Percentiles rank a stretch among this genome's conserved stretches.
phyloP scores from a whole-genome alignment of 2,113 vertebrate genomes.

The Aegotheles bennettii region DNA sequence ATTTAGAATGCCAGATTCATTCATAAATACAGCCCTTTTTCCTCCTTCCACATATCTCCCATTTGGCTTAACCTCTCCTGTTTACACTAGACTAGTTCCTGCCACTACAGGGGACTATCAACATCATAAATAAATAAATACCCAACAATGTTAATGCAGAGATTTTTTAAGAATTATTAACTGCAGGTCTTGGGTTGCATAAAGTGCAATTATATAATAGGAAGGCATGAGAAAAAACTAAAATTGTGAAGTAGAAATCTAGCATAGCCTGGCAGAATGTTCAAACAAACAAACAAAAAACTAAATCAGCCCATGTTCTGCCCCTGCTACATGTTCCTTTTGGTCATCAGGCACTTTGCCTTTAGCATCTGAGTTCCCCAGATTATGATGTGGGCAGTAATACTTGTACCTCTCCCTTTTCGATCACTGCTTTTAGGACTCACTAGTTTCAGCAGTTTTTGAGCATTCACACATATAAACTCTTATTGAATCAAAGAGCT shows the following conservation, averaged over 20 bases:
- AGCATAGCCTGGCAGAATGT: background rate
- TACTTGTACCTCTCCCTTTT: background rate
- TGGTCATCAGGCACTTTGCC: fast-evolving
- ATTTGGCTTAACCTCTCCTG: background rate
- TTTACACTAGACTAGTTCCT: background rate
- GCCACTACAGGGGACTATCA: background rate
- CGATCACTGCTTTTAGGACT: background rate
- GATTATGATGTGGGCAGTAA: background rate
- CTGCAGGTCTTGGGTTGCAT: background rate
- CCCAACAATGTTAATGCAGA: background rate
- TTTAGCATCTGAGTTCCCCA: background rate
- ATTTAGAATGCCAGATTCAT: background rate
- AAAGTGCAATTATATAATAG: conserved; percentile 15
- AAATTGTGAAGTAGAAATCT: background rate
- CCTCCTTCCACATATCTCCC: background rate
- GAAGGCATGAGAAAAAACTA: background rate
- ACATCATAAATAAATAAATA: conserved; percentile 45
- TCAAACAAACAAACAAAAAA: background rate
- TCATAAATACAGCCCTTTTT: background rate
- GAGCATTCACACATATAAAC: background rate
- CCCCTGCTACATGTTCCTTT: background rate
- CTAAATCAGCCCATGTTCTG: background rate
- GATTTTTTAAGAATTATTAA: conserved; percentile 4
- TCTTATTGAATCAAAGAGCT: background rate
- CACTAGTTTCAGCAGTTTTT: background rate